These are phyloP conservation scores for Nesoenas mayeri DNA, from an alignment of 2,113 vertebrate species.

Conservation along the genomic window DNA sequence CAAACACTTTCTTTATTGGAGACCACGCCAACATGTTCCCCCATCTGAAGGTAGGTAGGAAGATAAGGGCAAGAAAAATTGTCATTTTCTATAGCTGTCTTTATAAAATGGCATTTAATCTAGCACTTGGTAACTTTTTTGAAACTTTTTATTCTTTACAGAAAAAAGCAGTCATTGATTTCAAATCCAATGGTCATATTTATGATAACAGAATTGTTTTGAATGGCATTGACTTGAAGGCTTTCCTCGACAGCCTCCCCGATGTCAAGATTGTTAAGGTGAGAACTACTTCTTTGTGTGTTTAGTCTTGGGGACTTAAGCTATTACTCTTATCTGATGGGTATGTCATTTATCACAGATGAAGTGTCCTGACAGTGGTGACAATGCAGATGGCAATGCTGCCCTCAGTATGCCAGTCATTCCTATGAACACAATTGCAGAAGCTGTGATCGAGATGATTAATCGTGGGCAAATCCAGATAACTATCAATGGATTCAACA, in stretches of 20 bases:
- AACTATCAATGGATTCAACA: conserved; percentile 96
- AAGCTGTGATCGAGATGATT: conserved; percentile 99
- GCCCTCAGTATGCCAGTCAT: conserved; percentile 96
- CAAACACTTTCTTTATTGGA: conserved; percentile 97
- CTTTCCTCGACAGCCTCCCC: conserved; percentile 95
- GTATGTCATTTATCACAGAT: conserved; percentile 76
- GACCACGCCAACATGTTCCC: conserved; percentile 99
- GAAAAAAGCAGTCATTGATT: conserved; percentile 99
- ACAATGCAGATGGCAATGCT: conserved; percentile 84
- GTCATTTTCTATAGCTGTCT: neutral
- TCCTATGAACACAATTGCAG: conserved; percentile 98
- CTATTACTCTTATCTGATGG: neutral
- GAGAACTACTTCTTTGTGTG: neutral
- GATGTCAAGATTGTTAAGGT: conserved; percentile 99
- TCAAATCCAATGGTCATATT: conserved; percentile 99
- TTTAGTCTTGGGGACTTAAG: neutral
- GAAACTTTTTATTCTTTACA: conserved; percentile 50
- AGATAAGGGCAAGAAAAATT: neutral
- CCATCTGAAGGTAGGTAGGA: conserved; percentile 88
- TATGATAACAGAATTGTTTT: conserved; percentile 98
- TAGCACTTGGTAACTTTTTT: neutral
- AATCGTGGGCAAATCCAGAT: conserved; percentile 99
- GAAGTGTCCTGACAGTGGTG: conserved; percentile 92
- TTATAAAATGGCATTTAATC: neutral
- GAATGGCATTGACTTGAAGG: conserved; percentile 97